Evolutionary conservation across 2,113 vertebrate species (phyloP), one percentile per base, ranked within the genome.

Genomic region (Meleagris gallopavo): DNA sequence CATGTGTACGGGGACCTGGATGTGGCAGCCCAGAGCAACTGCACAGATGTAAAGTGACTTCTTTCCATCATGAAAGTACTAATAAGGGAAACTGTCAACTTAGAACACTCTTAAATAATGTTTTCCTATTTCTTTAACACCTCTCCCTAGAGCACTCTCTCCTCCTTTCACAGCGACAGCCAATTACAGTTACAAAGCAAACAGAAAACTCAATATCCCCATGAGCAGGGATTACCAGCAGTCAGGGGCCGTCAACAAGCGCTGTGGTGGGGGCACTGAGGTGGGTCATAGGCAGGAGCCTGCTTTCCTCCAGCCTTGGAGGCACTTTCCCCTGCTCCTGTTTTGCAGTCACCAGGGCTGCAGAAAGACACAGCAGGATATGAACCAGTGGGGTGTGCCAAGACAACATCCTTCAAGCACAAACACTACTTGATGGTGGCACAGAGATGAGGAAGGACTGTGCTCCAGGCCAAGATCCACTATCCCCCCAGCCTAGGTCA

Each of bases 61-160:
- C 83, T 86, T 74, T 85, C 65, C 48, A 43, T 40, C 22, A 10
- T 30, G n/a, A 55, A 85, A 87, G 81, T 12, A 54, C 64, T 85
- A 92, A 88, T 70, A 89, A 65, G 58, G 77, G 89, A 82, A 96
- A 88, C 58, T 46, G 57, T 52, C 0, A 0, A 82, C 62, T 94
- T 91, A 70, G 85, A 91, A 85, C 70, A 50, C 87, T 76, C 69
- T 93, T 93, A 89, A 57, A 95, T 76, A 89, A 80, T 95, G 86
- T 93, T 93, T 94, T 93, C 89, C 84, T 94, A 45, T 90, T 94
- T 95, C 90, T 96, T 96, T 91, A 90, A 89, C 81, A 85, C 93
- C 73, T 94, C 91, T 94, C 93, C 86, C 71, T 65, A 76, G 91
- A 75, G 93, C 43, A 7, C 79, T 34, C 30, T 82, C 80, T 83